Conservation (phyloP, 2,888 invertebrate species). For the Athetis lepigone region DNA sequence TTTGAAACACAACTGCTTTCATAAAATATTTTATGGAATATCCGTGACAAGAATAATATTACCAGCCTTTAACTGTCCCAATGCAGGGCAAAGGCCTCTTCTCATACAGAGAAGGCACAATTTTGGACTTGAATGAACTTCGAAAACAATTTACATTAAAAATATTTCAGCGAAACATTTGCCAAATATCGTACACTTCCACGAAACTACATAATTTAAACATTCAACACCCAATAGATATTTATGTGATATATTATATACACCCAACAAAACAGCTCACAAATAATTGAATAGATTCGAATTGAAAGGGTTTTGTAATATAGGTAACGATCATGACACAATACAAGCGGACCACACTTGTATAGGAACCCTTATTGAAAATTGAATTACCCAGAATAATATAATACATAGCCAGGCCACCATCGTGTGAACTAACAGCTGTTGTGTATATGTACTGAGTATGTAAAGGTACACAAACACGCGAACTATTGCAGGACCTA, state of each 20-base stretch:
- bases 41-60: too few relatives aligned
- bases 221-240: background rate
- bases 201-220: background rate
- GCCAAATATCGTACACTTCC: background rate
- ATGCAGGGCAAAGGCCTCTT: too few relatives aligned
- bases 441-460: constrained; percentile 54
- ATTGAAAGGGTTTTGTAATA: constrained; percentile 44
- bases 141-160: too few relatives aligned
- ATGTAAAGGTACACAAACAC: constrained; percentile 56
- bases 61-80: too few relatives aligned
- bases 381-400: constrained; percentile 36
- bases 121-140: too few relatives aligned
- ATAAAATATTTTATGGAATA: background rate
- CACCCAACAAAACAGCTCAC: constrained; percentile 1
- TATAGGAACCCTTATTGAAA: constrained; percentile 50
- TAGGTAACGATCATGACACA: constrained; percentile 27
- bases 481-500: constrained; percentile 55
- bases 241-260: background rate
- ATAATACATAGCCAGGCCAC: constrained; percentile 30
- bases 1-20: background rate
- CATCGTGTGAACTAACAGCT: constrained; percentile 63
- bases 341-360: constrained; percentile 23
- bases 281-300: constrained; percentile 36
- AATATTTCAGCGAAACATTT: background rate
- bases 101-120: too few relatives aligned